Percentiles rank a stretch among this genome's conserved stretches.
These are phyloP conservation scores for Aphidius gifuensis DNA, from an alignment of 1,140 invertebrate genomes.

Conservation along the genomic window DNA sequence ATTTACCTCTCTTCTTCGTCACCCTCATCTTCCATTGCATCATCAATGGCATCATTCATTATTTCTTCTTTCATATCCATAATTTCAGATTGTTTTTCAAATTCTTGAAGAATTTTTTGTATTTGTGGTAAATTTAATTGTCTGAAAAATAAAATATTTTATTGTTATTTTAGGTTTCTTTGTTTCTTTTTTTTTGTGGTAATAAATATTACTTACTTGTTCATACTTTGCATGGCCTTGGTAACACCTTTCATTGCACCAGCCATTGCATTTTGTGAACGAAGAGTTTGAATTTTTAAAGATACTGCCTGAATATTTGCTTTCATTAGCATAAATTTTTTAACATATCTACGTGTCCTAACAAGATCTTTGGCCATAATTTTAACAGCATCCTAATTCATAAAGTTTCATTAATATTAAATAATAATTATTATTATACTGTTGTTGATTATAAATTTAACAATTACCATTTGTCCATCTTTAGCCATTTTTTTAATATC, in stretches of 20 bases:
- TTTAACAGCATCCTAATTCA: slow-evolving; percentile 92
- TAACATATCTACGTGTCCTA: slow-evolving; percentile 89
- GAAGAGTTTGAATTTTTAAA: slow-evolving; percentile 95
- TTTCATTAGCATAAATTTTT: slow-evolving; percentile 99
- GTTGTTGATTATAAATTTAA: not conserved
- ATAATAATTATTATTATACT: not conserved
- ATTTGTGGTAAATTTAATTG: slow-evolving; percentile 98
- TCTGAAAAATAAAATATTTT: slow-evolving; percentile 47
- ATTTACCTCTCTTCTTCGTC: slow-evolving; percentile 95
- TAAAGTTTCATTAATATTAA: slow-evolving; percentile 12
- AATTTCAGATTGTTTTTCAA: slow-evolving; percentile 99
- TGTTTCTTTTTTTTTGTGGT: not conserved
- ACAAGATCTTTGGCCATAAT: slow-evolving; percentile 99
- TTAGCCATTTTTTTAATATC: slow-evolving; percentile 99
- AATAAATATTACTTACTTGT: slow-evolving; percentile 60
- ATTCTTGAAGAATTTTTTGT: slow-evolving; percentile 98
- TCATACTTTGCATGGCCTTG: slow-evolving; percentile 98
- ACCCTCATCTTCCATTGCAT: slow-evolving; percentile 97
- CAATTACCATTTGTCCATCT: slow-evolving; percentile 92
- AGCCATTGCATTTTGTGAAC: slow-evolving; percentile 99
- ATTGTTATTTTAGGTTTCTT: not conserved
- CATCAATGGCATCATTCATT: slow-evolving; percentile 99
- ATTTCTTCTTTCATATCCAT: slow-evolving; percentile 99
- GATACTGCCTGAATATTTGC: slow-evolving; percentile 99
- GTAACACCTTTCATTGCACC: slow-evolving; percentile 99